A percentile compares a stretch with the other conserved stretches of the same genome.
phyloP scores from a whole-genome alignment of 2,113 vertebrate genomes.

The Isurus oxyrinchus region DNA sequence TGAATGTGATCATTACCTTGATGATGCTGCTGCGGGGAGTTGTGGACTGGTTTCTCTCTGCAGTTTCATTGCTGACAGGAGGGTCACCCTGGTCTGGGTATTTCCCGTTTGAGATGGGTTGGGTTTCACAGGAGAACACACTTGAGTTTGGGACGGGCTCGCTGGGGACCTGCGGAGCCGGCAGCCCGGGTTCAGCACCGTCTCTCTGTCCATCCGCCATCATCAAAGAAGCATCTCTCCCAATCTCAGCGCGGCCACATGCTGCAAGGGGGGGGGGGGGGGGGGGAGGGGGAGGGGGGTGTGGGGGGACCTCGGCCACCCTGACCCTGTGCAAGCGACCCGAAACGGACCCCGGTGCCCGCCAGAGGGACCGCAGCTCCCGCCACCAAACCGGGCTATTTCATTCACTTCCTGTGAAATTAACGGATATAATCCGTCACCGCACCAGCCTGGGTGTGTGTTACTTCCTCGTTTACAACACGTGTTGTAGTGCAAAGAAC shows the following conservation, averaged over 20 bases:
- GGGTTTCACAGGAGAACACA: neutral
- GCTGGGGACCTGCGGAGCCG: neutral
- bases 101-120: neutral
- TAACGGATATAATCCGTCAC: neutral
- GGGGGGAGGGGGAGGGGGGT: neutral
- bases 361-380: no score
- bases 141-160: neutral
- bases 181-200: constrained; percentile 1
- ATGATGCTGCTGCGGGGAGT: neutral
- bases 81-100: neutral
- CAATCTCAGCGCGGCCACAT: neutral
- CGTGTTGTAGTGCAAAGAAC: constrained; percentile 6
- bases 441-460: neutral
- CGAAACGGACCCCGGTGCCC: neutral
- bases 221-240: neutral
- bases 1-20: neutral
- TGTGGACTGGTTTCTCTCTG: neutral
- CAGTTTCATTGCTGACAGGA: neutral
- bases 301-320: neutral
- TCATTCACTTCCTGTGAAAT: neutral
- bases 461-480: constrained; percentile 6
- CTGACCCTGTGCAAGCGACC: neutral
- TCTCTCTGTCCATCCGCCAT: constrained; percentile 25
- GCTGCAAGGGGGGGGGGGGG: neutral
- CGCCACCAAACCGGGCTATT: neutral